phyloP scores from a whole-genome alignment of 2,888 invertebrate genomes.

The Fissipunctia ypsillon region DNA sequence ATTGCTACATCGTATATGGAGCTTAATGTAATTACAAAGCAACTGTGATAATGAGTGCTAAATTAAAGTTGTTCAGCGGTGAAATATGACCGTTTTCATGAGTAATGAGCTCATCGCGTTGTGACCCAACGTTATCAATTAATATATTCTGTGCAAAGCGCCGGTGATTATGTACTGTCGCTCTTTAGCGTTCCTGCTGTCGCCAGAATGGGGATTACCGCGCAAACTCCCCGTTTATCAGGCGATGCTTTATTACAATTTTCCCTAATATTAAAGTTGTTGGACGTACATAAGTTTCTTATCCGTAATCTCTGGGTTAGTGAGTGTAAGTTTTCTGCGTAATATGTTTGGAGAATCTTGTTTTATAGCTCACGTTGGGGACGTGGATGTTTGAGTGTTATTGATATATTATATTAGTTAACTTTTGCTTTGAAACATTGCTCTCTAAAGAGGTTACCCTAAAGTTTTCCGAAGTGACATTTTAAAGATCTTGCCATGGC shows the following conservation, averaged over 20 bases:
- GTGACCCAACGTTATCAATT: conserved; percentile 83
- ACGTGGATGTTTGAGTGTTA: conserved; percentile 49
- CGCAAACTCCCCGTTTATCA: conserved; percentile 69
- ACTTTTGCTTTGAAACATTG: conserved; percentile 46
- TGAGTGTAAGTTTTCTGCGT: conserved; percentile 62
- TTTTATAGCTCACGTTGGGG: conserved; percentile 45
- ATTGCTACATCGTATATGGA: conserved; percentile 11
- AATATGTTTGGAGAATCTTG: conserved; percentile 60
- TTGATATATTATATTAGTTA: conserved; percentile 50
- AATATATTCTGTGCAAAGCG: conserved; percentile 80
- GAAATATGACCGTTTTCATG: conserved; percentile 80
- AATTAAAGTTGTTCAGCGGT: conserved; percentile 77
- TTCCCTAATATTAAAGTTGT: conserved; percentile 66
- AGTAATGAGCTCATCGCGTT: conserved; percentile 80
- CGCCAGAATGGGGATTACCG: conserved; percentile 70
- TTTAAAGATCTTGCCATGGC: conserved; percentile 45
- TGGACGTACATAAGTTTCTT: conserved; percentile 57
- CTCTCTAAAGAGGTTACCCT: conserved; percentile 35
- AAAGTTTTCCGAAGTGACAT: conserved; percentile 33
- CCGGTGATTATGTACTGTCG: conserved; percentile 64
- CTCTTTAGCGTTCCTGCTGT: conserved; percentile 68
- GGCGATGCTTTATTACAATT: conserved; percentile 70
- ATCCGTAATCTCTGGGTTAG: conserved; percentile 65
- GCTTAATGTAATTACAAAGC: conserved; percentile 49
- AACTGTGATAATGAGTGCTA: conserved; percentile 61